Evolutionary conservation across 2,888 invertebrate species (phyloP), one percentile per base, ranked within the genome.

Genomic region (Phaonia tiefii): DNA sequence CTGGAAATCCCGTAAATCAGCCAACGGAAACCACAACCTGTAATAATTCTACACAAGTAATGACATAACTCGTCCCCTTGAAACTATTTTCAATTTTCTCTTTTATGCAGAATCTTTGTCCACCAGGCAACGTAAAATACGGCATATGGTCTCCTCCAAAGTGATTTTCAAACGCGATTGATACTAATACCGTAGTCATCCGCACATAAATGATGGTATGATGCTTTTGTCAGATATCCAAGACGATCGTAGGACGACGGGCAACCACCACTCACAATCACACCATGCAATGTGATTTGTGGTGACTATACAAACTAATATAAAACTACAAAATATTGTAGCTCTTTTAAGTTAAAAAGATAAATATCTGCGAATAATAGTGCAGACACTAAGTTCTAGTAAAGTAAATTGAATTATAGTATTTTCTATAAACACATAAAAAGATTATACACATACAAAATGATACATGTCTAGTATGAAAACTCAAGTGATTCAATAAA

Each of bases 11-110:
- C 8, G 78, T 75, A 17, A 86, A 86, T 37, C 87, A 88, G 79
- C 74, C 81, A n/a, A 85, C 86, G n/a, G 83, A 83, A 22, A 83
- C 86, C 31, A 77, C 83, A 39, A 56, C 79, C 17, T 83, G 86
- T 60, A 88, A 86, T 44, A 88, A 88, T 63, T 49, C 83, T 17
- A 85, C 84, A 65, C 86, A 88, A 85, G 89, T 88, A 78, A 75
- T 75, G 22, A 51, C 49, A 3, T 75, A 75, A 78, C 26, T 17
- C 17, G 66, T 31, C 20, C 26, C n/a, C 31, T 67, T 63, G 39
- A 39, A 63, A 42, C 42, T 63, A 22, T 63, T 63, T 63, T 63
- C 63, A 63, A 37, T 63, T 63, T 20, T 63, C 39, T 63, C 22
- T 63, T 63, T 42, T 22, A 60, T 22, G 8, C 39, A 63, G 63